Conservation (phyloP, 2,888 invertebrate species). For the Nemapogon koenigi region DNA sequence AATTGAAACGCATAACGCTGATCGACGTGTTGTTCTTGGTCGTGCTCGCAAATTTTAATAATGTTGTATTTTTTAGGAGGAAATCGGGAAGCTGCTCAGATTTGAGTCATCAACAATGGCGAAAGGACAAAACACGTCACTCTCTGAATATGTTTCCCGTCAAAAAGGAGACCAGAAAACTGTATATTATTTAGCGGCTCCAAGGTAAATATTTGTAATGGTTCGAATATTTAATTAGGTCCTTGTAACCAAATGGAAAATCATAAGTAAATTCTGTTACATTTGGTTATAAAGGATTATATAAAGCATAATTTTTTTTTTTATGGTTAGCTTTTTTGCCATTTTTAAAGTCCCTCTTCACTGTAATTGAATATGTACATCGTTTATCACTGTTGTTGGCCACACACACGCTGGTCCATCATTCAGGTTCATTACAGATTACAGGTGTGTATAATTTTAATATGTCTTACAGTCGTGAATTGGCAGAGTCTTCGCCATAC, state of each 20-base stretch:
- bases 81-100: conserved; percentile 85
- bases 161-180: conserved; percentile 82
- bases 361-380: no score
- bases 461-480: conserved; percentile 74
- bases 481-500: conserved; percentile 95
- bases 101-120: conserved; percentile 89
- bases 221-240: background rate
- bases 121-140: conserved; percentile 73
- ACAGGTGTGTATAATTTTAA: no score
- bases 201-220: conserved; percentile 68
- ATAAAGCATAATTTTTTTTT: no score
- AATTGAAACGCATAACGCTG: no score
- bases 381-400: no score
- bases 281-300: no score
- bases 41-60: background rate
- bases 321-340: no score
- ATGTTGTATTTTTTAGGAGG: conserved; percentile 68
- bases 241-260: background rate
- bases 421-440: no score
- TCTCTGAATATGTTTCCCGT: conserved; percentile 80
- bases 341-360: no score
- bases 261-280: background rate
- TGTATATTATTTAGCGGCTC: conserved; percentile 93
- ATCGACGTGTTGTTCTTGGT: no score
- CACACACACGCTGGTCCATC: no score